phyloP scores from a whole-genome alignment of 2,888 invertebrate genomes.

The Blomia tropicalis region DNA sequence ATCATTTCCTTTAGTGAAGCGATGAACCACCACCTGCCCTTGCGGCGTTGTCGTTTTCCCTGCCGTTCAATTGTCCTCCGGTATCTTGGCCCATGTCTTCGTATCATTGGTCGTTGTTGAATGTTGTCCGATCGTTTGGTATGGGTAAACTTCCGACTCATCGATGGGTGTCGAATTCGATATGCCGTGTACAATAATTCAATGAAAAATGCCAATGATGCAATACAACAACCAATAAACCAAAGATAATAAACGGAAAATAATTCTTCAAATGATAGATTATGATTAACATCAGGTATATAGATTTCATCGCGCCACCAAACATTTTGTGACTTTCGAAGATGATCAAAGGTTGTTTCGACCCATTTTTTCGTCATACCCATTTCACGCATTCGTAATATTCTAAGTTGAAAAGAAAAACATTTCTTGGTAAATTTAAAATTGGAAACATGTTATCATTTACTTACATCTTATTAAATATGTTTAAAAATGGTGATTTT shows the following conservation, averaged over 20 bases:
- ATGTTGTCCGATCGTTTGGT: too few relatives aligned
- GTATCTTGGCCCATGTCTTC: too few relatives aligned
- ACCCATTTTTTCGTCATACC: not conserved
- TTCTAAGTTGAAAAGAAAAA: not conserved
- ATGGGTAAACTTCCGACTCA: too few relatives aligned
- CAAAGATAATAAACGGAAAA: not conserved
- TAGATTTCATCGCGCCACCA: too few relatives aligned
- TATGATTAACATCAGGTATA: too few relatives aligned
- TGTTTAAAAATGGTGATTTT: not conserved
- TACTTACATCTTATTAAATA: not conserved
- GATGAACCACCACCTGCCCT: too few relatives aligned
- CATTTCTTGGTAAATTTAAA: not conserved
- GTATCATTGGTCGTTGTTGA: too few relatives aligned
- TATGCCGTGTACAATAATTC: not conserved
- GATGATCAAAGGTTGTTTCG: not conserved
- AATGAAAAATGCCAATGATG: not conserved
- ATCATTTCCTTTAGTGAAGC: too few relatives aligned
- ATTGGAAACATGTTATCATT: not conserved
- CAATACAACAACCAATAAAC: too few relatives aligned
- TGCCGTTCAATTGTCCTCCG: too few relatives aligned
- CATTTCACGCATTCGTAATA: not conserved
- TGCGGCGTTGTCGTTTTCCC: too few relatives aligned
- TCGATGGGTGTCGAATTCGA: too few relatives aligned
- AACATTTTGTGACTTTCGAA: not conserved
- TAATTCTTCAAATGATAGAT: not conserved